These are phyloP conservation scores for Xylota sylvarum DNA, from an alignment of 2,888 invertebrate species.

Conservation along the genomic window DNA sequence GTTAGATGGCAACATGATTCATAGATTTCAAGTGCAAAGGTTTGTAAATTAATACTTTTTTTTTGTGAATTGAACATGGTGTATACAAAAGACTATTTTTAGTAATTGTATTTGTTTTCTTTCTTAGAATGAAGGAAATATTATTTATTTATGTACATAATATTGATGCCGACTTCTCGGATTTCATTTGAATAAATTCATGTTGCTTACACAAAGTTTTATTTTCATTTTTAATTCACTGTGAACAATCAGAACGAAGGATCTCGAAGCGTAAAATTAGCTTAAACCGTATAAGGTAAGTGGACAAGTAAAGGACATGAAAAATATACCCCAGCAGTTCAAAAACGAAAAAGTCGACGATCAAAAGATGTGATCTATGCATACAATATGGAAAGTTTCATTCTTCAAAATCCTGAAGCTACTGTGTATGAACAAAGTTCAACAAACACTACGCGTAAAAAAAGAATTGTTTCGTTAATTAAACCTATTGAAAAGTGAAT, in stretches of 20 bases:
- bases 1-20: not conserved
- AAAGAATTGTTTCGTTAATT: too few species aligned
- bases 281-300: too few species aligned
- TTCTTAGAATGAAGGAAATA: not conserved
- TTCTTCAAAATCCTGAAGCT: too few species aligned
- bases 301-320: too few species aligned
- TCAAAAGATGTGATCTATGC: too few species aligned
- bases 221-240: not conserved
- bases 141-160: not conserved
- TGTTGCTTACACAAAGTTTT: not conserved
- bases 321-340: too few species aligned
- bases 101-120: not conserved
- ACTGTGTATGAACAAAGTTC: too few species aligned
- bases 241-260: not conserved
- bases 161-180: not conserved
- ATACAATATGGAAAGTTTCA: too few species aligned
- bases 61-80: not conserved
- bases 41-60: not conserved
- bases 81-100: not conserved
- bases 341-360: too few species aligned
- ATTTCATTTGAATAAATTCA: not conserved
- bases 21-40: not conserved
- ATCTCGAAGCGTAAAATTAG: too few species aligned
- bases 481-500: too few species aligned
- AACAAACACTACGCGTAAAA: too few species aligned